These are phyloP conservation scores for Nothoprocta pentlandii DNA, from an alignment of 2,113 vertebrate species.

Conservation along the genomic window DNA sequence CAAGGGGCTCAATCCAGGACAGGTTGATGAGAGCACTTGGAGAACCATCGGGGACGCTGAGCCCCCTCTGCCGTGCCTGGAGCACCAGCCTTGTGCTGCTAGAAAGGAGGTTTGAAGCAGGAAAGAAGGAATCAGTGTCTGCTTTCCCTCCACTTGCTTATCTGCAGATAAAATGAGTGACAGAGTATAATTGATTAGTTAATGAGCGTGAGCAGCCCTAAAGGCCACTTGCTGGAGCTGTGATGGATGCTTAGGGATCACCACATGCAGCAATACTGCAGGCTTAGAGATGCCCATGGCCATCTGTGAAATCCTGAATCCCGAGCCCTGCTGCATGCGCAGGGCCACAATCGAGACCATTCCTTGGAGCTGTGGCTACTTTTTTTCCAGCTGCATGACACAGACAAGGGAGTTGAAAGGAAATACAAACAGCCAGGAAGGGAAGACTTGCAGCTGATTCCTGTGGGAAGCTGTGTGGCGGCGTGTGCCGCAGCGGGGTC, in stretches of 20 bases:
- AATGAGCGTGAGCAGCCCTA: slow-evolving; percentile 25
- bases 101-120: not conserved
- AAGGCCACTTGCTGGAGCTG: not conserved
- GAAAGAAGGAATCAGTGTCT: not conserved
- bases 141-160: slow-evolving; percentile 1
- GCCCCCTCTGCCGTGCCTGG: not conserved
- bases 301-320: not conserved
- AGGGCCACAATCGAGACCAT: not conserved
- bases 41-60: slow-evolving; percentile 5
- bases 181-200: slow-evolving; percentile 27
- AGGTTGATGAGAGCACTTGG: slow-evolving; percentile 7
- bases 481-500: not conserved
- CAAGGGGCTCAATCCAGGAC: slow-evolving; percentile 27
- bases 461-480: not conserved
- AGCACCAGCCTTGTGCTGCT: not conserved
- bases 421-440: slow-evolving; percentile 35
- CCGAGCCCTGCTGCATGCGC: not conserved
- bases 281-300: not conserved
- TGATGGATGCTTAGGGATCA: not conserved
- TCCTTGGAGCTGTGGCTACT: not conserved
- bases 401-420: slow-evolving; percentile 19
- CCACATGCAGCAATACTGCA: not conserved
- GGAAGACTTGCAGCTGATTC: not conserved
- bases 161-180: slow-evolving; percentile 33
- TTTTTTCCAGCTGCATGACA: slow-evolving; percentile 13